Base-by-base conservation (phyloP, 2,888 invertebrate species). In the Drosophila cognata region DNA sequence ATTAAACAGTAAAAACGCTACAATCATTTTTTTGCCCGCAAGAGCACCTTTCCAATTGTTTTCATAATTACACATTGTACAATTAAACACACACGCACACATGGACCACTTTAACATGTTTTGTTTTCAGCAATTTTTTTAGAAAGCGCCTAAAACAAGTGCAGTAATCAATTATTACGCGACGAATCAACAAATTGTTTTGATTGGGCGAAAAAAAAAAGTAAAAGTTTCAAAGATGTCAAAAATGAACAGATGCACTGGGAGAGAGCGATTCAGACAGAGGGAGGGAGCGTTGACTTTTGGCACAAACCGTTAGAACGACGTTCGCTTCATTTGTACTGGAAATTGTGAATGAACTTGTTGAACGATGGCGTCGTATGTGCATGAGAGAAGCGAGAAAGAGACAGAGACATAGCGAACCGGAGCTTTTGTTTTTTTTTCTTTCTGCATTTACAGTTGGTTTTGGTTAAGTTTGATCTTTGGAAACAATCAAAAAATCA, bases 101-200 rank as follows among this genome's bases (percentile, higher is more conserved):
- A 51, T 33, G n/a, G 43, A 67, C 60, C 52, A 64, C 75, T 61
- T 46, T 29, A 68, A 62, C 70, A 59, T n/a, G 38, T 41, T 46
- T 46, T 70, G 62, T 67, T 60, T 70, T 71, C 18, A 25, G 18
- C 48, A 57, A 61, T 57, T 67, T 68, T 46, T 86, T 88, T 85
- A 85, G 85, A 85, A 85, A 85, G 85, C 85, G 79, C 81, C 77
- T 78, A 76, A 84, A 85, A 87, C 88, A 85, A 87, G 88, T 85
- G 84, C 84, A 88, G 74, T 74, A 79, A 81, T 85, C 82, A 85
- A 84, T 85, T 87, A 87, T 85, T 82, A 87, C 72, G 87, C 75
- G 77, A 82, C 71, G 70, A 73, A 79, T 79, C 63, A 68, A 80
- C 74, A 74, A 66, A 77, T 77, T 79, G 80, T 72, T 67, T 64